Percentiles rank a stretch among this genome's conserved stretches.
Evolutionary conservation across 2,797 vertebrate genomes (phyloP).

Genomic region (Bovichtus variegatus): DNA sequence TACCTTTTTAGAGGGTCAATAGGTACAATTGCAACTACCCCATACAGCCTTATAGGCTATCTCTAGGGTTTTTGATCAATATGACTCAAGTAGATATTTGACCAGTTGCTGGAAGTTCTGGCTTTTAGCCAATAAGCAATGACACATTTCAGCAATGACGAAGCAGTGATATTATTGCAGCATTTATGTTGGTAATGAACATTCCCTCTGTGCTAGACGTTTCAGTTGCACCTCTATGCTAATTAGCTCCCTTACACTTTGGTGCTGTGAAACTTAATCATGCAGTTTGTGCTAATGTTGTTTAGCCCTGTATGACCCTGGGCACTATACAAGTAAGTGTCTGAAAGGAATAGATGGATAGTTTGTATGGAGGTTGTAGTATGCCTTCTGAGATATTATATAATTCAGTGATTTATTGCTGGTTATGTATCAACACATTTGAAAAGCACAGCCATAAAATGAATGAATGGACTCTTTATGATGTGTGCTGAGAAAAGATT

Average conservation of each 20-base stretch:
- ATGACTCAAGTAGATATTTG: conserved; percentile 23
- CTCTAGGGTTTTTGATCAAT: conserved; percentile 29
- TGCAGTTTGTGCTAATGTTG: background rate
- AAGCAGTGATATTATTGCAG: background rate
- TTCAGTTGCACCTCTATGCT: conserved; percentile 7
- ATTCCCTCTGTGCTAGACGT: background rate
- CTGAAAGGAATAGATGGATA: background rate
- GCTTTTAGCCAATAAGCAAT: conserved; percentile 10
- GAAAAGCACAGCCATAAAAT: background rate
- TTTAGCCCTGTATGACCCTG: background rate
- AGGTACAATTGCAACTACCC: conserved; percentile 20
- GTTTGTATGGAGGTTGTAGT: background rate
- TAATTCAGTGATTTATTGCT: background rate
- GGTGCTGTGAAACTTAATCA: background rate
- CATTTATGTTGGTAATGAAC: conserved; percentile 12
- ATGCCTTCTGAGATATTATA: background rate
- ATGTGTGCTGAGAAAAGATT: background rate
- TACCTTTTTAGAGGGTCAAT: conserved; percentile 31
- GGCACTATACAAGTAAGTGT: background rate
- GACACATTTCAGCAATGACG: background rate
- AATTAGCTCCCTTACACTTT: background rate
- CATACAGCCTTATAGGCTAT: background rate
- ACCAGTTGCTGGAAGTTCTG: conserved; percentile 1
- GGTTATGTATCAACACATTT: background rate
- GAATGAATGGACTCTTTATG: background rate